A percentile compares a stretch with the other conserved stretches of the same genome.
Evolutionary conservation across 2,888 invertebrate genomes (phyloP).

Genomic region (Drosophila aldrichi): DNA sequence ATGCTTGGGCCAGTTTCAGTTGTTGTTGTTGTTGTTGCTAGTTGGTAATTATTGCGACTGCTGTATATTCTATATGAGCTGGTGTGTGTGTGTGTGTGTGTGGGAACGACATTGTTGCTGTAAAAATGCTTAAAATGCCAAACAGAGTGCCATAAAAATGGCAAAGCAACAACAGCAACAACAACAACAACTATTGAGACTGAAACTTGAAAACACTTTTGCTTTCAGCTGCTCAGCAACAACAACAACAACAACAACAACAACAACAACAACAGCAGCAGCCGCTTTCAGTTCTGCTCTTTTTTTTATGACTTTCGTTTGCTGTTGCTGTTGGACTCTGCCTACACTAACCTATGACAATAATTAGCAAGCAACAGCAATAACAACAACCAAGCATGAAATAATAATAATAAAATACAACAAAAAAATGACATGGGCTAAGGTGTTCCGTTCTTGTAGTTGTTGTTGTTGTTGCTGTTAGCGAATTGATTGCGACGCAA

Average conservation of each 20-base stretch:
- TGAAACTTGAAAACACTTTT: conserved; percentile 66
- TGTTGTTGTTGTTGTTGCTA: conserved; percentile 23
- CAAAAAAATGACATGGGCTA: conserved; percentile 35
- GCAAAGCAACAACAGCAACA: conserved; percentile 26
- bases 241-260: conserved; percentile 51
- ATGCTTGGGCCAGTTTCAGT: conserved; percentile 40
- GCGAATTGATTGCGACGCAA: conserved; percentile 52
- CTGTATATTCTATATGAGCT: conserved; percentile 34
- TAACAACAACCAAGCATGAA: conserved; percentile 8
- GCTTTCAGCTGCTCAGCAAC: conserved; percentile 71
- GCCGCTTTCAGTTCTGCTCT: conserved; percentile 25
- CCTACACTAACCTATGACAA: conserved; percentile 83
- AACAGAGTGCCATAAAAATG: conserved; percentile 60
- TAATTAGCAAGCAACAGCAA: conserved; percentile 72
- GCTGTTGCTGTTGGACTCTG: conserved; percentile 37
- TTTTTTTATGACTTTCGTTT: conserved; percentile 61
- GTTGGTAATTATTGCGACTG: conserved; percentile 51
- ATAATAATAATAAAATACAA: conserved; percentile 22
- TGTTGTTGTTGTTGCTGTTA: conserved; percentile 11
- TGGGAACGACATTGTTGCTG: conserved; percentile 64
- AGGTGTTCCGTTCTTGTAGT: neutral
- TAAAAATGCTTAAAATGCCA: conserved; percentile 67
- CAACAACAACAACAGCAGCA: conserved; percentile 53
- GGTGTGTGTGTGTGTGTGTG: conserved; percentile 17
- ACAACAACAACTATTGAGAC: conserved; percentile 10